Evolutionary conservation across 1,140 invertebrate genomes (phyloP).

Genomic region (Papilio xuthus): DNA sequence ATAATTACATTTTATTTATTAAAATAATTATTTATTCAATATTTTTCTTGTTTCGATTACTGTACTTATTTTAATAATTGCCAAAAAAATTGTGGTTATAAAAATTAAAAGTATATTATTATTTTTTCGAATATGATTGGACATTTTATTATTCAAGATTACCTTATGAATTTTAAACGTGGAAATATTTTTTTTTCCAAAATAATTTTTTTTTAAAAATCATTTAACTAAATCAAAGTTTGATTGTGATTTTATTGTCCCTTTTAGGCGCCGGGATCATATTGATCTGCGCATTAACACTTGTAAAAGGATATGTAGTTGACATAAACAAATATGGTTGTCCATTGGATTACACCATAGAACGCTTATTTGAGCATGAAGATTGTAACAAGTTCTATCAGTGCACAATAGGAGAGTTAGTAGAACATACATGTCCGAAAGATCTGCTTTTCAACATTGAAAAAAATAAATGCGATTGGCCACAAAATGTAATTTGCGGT

Average conservation of each 20-base stretch:
- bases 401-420: constrained; percentile 52
- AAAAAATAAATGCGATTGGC: constrained; percentile 55
- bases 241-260: constrained; percentile 20
- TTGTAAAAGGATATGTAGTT: constrained; percentile 45
- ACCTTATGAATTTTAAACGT: too few relatives aligned
- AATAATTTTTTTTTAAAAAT: background rate
- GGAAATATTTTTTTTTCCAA: background rate
- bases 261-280: constrained; percentile 56
- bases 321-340: constrained; percentile 43
- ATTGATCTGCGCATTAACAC: constrained; percentile 57
- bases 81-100: too few relatives aligned
- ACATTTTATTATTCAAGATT: too few relatives aligned
- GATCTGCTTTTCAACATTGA: constrained; percentile 50
- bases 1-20: too few relatives aligned
- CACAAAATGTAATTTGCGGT: constrained; percentile 51
- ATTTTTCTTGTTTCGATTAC: too few relatives aligned
- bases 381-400: constrained; percentile 63
- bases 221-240: constrained; percentile 41
- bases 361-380: constrained; percentile 49
- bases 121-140: background rate
- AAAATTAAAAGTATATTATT: background rate
- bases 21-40: too few relatives aligned
- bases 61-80: too few relatives aligned
- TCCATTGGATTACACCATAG: constrained; percentile 29
- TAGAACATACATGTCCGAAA: constrained; percentile 46